phyloP scores from a whole-genome alignment of 2,888 invertebrate genomes.

The Melipona bicolor region DNA sequence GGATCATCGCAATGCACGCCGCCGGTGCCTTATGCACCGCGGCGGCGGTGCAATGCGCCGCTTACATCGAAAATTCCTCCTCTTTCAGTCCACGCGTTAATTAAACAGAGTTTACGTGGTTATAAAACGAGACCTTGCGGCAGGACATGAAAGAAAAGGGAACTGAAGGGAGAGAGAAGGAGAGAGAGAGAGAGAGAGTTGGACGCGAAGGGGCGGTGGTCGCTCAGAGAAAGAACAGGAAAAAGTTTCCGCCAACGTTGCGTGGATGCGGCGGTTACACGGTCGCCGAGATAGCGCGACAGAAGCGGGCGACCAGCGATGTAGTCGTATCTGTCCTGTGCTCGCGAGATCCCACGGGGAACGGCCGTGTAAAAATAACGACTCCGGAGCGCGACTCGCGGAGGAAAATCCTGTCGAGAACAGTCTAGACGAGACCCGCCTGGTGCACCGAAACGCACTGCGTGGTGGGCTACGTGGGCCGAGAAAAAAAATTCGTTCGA shows the following conservation, averaged over 20 bases:
- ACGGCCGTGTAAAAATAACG: conserved; percentile 20
- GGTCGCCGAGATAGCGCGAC: not conserved
- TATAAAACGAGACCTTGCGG: conserved; percentile 60
- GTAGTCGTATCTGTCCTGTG: conserved; percentile 13
- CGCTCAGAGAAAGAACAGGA: conserved; percentile 54
- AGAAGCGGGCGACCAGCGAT: not conserved
- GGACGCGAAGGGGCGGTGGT: conserved; percentile 38
- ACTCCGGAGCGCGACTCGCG: conserved; percentile 9
- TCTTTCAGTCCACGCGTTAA: conserved; percentile 71
- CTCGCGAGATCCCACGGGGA: not conserved
- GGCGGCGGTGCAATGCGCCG: conserved; percentile 55
- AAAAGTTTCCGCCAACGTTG: conserved; percentile 42
- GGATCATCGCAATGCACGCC: conserved; percentile 61
- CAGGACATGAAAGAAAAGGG: conserved; percentile 57
- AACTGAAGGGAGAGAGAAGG: conserved; percentile 1
- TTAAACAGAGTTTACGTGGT: conserved; percentile 68
- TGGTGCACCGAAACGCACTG: not conserved
- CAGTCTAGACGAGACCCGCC: conserved; percentile 26
- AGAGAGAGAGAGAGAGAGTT: not conserved
- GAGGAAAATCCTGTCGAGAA: conserved; percentile 21
- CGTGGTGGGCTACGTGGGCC: not conserved
- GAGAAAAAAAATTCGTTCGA: not conserved
- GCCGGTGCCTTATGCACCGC: conserved; percentile 51
- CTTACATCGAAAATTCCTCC: conserved; percentile 70
- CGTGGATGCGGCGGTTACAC: conserved; percentile 19